Evolutionary conservation across 23 tunicate species (phyloP).

Genomic region (Halocynthia roretzi): DNA sequence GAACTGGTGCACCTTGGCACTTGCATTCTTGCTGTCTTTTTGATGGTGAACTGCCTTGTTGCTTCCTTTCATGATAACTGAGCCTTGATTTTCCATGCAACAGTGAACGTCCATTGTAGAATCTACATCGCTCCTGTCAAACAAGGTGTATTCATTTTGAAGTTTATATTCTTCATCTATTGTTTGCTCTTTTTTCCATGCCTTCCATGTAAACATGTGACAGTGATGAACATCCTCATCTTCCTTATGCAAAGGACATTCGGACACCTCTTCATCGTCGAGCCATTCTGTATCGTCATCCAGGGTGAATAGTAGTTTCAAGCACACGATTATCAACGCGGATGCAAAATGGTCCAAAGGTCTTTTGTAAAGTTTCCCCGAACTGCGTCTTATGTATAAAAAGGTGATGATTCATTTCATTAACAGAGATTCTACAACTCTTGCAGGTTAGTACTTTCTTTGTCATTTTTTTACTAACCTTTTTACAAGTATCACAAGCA

Average conservation of each 20-base stretch:
- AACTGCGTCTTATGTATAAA: too few relatives aligned
- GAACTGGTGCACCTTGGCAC: neutral
- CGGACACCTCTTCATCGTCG: neutral
- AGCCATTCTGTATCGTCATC: conserved; percentile 59
- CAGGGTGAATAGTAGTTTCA: conserved; percentile 48
- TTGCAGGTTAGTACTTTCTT: too few relatives aligned
- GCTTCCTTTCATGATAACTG: conserved; percentile 14
- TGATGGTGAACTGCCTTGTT: neutral
- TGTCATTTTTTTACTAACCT: too few relatives aligned
- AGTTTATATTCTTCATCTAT: neutral
- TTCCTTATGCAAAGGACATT: conserved; percentile 9
- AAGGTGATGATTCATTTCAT: too few relatives aligned
- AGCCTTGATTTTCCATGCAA: conserved; percentile 12
- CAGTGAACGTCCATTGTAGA: neutral
- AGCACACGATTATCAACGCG: conserved; percentile 25
- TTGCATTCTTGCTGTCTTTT: neutral
- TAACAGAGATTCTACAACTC: too few relatives aligned
- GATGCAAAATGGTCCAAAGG: conserved; percentile 26
- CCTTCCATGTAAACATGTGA: conserved; percentile 4
- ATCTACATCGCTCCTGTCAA: neutral
- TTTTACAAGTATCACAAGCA: too few relatives aligned
- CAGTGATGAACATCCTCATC: neutral
- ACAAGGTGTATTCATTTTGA: neutral
- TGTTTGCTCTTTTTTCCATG: conserved; percentile 4
- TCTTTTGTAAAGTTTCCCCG: too few relatives aligned